Conservation (phyloP, 2,888 invertebrate species). For the Trachelus stipa region DNA sequence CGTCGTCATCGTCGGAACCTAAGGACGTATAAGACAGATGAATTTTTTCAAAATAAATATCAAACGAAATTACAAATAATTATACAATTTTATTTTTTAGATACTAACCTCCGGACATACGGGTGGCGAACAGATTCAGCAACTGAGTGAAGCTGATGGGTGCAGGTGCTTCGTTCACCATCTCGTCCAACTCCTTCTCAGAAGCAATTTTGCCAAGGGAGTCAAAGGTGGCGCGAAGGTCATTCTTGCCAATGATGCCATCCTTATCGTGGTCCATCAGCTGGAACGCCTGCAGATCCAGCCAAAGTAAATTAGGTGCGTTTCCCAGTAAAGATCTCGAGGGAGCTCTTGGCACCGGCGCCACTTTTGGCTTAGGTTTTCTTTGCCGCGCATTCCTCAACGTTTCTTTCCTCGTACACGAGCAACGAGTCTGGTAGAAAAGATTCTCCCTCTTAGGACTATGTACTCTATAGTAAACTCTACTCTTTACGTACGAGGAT, state of each 20-base stretch:
- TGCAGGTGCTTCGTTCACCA: slow-evolving; percentile 88
- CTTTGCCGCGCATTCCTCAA: slow-evolving; percentile 1
- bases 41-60: not conserved
- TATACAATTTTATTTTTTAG: not conserved
- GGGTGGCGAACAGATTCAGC: slow-evolving; percentile 89
- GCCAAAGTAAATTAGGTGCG: slow-evolving; percentile 17
- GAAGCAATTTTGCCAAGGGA: slow-evolving; percentile 89
- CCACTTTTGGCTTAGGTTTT: slow-evolving; percentile 6
- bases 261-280: slow-evolving; percentile 97
- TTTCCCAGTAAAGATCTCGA: slow-evolving; percentile 7
- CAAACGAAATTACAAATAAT: not conserved
- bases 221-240: slow-evolving; percentile 92
- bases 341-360: slow-evolving; percentile 6
- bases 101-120: slow-evolving; percentile 83
- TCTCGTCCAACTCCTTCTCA: slow-evolving; percentile 92
- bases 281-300: slow-evolving; percentile 81
- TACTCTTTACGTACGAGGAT: slow-evolving; percentile 11
- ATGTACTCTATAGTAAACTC: not conserved
- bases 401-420: slow-evolving; percentile 13
- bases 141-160: slow-evolving; percentile 97
- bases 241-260: slow-evolving; percentile 88
- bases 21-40: not conserved
- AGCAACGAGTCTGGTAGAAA: slow-evolving; percentile 13
- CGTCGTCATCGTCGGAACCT: slow-evolving; percentile 90
- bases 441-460: not conserved